A percentile compares a stretch with the other conserved stretches of the same genome.
Evolutionary conservation across 2,113 vertebrate species (phyloP).

Genomic region (Todiramphus chloris): DNA sequence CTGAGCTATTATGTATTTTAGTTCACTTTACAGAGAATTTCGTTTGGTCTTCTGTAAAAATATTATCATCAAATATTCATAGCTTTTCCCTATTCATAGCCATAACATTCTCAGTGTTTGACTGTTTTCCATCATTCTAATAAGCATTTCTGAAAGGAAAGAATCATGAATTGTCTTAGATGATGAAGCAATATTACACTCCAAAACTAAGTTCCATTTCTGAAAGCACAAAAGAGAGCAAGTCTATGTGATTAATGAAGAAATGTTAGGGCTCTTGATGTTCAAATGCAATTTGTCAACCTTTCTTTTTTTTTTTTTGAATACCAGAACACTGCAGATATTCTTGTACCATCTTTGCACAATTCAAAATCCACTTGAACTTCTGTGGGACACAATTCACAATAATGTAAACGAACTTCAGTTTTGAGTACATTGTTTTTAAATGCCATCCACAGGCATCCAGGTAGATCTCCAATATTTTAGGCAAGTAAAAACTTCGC

Average conservation of each 20-base stretch:
- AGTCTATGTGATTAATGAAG: not conserved
- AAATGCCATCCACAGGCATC: not conserved
- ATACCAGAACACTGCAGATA: not conserved
- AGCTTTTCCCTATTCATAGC: not conserved
- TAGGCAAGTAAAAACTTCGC: not conserved
- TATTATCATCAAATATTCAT: slow-evolving; percentile 38
- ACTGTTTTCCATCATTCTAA: slow-evolving; percentile 24
- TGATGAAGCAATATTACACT: not conserved
- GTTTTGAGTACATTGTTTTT: not conserved
- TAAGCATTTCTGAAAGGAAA: not conserved
- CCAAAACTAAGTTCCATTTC: not conserved
- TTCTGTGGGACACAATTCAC: not conserved
- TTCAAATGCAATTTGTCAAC: not conserved
- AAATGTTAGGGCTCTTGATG: not conserved
- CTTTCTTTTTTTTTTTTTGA: not conserved
- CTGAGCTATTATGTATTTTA: not conserved
- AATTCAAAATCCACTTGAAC: not conserved
- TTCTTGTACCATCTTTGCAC: not conserved
- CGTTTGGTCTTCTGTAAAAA: slow-evolving; percentile 6
- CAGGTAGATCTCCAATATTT: not conserved
- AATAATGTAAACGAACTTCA: not conserved
- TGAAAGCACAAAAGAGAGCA: not conserved
- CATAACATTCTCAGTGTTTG: not conserved
- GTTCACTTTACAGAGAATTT: not conserved
- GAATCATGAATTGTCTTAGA: not conserved